Evolutionary conservation across 2,797 vertebrate genomes (phyloP).

Genomic region (Megaceryle alcyon): DNA sequence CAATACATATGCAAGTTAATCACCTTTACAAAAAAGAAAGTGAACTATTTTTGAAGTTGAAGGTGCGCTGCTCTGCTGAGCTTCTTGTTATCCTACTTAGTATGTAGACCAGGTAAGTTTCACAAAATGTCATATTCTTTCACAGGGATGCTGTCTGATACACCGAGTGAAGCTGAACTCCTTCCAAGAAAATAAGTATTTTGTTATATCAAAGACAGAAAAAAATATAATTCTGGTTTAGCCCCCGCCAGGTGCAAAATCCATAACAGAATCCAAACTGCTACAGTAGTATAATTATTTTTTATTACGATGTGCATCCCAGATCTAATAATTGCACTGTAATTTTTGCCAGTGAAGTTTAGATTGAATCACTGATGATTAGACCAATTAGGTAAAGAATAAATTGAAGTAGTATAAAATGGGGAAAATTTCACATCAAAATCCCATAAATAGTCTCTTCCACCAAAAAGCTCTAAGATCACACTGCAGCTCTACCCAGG

Average conservation of each 20-base stretch:
- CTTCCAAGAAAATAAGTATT: neutral
- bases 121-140: neutral
- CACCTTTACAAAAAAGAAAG: neutral
- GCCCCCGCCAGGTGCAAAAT: neutral
- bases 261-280: neutral
- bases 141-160: neutral
- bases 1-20: accelerated
- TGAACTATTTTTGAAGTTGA: neutral
- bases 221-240: neutral
- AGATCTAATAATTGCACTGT: neutral
- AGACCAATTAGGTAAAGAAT: neutral
- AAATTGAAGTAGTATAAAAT: neutral
- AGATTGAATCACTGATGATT: neutral
- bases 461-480: neutral
- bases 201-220: neutral
- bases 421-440: neutral
- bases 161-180: neutral
- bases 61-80: neutral
- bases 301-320: neutral
- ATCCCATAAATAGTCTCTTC: neutral
- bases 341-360: neutral
- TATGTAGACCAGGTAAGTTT: neutral
- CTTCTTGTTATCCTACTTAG: neutral
- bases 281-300: neutral
- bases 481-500: neutral